These are phyloP conservation scores for Axinella damicornis DNA, from an alignment of 37 sponge, comb jelly and placozoan genomes.

Conservation along the genomic window DNA sequence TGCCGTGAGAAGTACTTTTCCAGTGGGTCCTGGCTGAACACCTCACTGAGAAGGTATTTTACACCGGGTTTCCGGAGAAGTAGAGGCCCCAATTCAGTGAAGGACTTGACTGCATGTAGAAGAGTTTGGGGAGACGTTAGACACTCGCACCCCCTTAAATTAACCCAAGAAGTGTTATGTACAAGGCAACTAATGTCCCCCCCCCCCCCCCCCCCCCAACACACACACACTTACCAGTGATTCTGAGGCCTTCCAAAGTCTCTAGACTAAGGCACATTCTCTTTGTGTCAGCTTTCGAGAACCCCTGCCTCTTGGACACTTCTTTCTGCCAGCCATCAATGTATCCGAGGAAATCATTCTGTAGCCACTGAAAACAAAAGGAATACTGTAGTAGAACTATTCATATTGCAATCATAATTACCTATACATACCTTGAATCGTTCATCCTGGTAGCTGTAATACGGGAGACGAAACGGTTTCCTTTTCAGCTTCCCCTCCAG, in stretches of 20 bases:
- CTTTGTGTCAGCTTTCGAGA: background rate
- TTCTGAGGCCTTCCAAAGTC: conserved; percentile 19
- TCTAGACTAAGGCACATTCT: conserved; percentile 27
- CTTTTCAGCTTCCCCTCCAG: conserved; percentile 1
- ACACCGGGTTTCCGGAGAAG: conserved; percentile 13
- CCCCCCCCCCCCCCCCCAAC: too few relatives aligned
- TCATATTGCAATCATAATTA: too few relatives aligned
- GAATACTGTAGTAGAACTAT: background rate
- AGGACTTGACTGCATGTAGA: conserved; percentile 27
- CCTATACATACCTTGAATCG: conserved; percentile 13
- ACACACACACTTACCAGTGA: conserved; percentile 27
- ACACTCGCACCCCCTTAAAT: background rate
- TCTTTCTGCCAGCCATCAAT: conserved; percentile 27
- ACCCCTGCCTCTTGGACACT: background rate
- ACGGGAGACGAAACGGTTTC: background rate
- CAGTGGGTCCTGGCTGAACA: too few relatives aligned
- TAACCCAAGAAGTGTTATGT: background rate
- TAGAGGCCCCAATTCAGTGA: conserved; percentile 18
- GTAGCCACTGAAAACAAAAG: conserved; percentile 12
- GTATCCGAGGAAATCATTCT: conserved; percentile 30
- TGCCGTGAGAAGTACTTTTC: conserved; percentile 50
- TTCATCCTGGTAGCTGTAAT: conserved; percentile 17
- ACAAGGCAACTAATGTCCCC: too few relatives aligned
- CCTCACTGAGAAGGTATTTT: conserved; percentile 34
- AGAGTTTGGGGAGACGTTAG: too few relatives aligned